A percentile compares a stretch with the other conserved stretches of the same genome.
These are phyloP conservation scores for Uloborus diversus DNA, from an alignment of 1,140 invertebrate genomes.

Conservation along the genomic window DNA sequence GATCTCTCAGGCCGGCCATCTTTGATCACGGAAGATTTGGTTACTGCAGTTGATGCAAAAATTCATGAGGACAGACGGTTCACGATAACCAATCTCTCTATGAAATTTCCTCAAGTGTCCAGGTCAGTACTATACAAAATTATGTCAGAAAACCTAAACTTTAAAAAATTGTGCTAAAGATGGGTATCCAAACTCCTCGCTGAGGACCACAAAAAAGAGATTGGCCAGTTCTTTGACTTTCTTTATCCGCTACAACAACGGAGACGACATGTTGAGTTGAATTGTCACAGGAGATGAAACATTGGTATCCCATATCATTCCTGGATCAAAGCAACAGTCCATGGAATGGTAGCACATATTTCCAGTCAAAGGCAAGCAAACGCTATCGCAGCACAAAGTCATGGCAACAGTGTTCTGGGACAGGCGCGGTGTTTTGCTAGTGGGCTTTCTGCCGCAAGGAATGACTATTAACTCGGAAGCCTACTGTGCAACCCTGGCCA, in stretches of 20 bases:
- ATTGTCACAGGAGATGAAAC: conserved; percentile 11
- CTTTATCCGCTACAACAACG: neutral
- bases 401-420: conserved; percentile 63
- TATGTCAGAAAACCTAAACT: neutral
- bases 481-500: conserved; percentile 42
- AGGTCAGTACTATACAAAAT: neutral
- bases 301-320: neutral
- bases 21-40: too few relatives aligned
- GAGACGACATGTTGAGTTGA: neutral
- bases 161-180: neutral
- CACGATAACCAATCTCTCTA: neutral
- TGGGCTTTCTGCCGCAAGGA: conserved; percentile 66
- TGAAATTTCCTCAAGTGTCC: neutral
- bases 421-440: conserved; percentile 62
- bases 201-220: neutral
- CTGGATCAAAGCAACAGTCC: neutral
- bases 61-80: neutral
- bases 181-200: neutral
- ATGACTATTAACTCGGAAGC: conserved; percentile 9
- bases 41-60: too few relatives aligned
- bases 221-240: neutral
- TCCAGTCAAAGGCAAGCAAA: neutral
- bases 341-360: neutral
- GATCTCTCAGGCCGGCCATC: neutral
- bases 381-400: conserved; percentile 50